Percentiles rank a stretch among this genome's conserved stretches.
These are phyloP conservation scores for Rana temporaria DNA, from an alignment of 2,113 vertebrate genomes.

Conservation along the genomic window DNA sequence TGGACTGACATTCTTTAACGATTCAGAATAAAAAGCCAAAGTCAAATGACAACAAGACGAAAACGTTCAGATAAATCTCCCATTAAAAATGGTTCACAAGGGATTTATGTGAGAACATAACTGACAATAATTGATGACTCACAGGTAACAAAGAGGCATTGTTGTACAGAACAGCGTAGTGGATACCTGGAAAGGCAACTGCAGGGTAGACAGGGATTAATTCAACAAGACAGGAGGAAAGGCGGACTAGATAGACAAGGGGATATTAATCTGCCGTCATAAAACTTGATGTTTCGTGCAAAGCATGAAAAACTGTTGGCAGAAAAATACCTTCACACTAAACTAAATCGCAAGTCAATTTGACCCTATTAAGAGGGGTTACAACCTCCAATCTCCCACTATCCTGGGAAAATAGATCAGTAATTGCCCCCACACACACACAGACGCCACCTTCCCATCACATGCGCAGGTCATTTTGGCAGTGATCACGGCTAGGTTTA, in stretches of 20 bases:
- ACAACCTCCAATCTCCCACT: constrained; percentile 23
- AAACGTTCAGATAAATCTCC: too few species aligned
- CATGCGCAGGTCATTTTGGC: constrained; percentile 42
- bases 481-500: constrained; percentile 40
- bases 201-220: too few species aligned
- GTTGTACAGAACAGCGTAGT: too few species aligned
- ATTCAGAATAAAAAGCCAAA: too few species aligned
- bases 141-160: too few species aligned
- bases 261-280: constrained; percentile 21
- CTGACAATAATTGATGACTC: too few species aligned
- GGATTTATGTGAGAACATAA: too few species aligned
- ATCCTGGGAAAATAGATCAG: constrained; percentile 39
- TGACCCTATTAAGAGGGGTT: constrained; percentile 35
- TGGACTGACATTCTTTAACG: too few species aligned
- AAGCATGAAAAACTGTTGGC: constrained; percentile 1
- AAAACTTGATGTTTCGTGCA: constrained; percentile 4
- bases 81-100: too few species aligned
- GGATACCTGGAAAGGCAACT: too few species aligned
- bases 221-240: not conserved
- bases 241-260: not conserved
- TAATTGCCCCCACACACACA: constrained; percentile 35
- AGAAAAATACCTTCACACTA: constrained; percentile 32
- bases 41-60: too few species aligned
- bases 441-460: constrained; percentile 39
- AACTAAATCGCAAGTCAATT: constrained; percentile 19